phyloP scores from a whole-genome alignment of 1,140 invertebrate species.

The Sipha flava region DNA sequence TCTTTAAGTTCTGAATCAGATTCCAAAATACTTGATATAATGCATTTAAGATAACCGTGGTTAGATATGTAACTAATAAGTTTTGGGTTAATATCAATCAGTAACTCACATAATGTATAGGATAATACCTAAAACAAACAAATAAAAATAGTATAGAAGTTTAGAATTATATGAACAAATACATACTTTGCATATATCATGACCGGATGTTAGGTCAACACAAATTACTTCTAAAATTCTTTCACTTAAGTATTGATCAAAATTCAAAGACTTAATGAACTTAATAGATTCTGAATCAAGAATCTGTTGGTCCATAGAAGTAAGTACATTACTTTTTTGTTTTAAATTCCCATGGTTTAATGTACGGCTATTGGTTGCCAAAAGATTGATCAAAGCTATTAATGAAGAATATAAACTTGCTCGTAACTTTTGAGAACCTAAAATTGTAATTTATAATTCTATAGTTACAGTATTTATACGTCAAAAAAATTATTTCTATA shows the following conservation, averaged over 20 bases:
- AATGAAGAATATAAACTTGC: constrained; percentile 64
- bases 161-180: not conserved
- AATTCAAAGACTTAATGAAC: constrained; percentile 48
- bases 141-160: not conserved
- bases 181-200: constrained; percentile 70
- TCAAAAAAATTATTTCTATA: too few relatives aligned
- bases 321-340: not conserved
- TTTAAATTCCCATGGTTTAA: constrained; percentile 35
- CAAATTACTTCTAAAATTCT: constrained; percentile 74
- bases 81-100: constrained; percentile 21
- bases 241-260: constrained; percentile 62
- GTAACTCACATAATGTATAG: constrained; percentile 15
- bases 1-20: constrained; percentile 62
- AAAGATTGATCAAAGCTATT: constrained; percentile 51
- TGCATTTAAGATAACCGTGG: constrained; percentile 68
- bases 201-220: constrained; percentile 74
- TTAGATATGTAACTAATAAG: constrained; percentile 17
- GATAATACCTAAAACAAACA: not conserved
- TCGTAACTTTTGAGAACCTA: constrained; percentile 36
- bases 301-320: not conserved
- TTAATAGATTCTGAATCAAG: constrained; percentile 27
- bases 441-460: not conserved
- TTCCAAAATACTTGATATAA: constrained; percentile 68
- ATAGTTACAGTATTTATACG: too few relatives aligned
- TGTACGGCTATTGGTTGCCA: constrained; percentile 41